These are phyloP conservation scores for Noctua pronuba DNA, from an alignment of 2,888 invertebrate species.

Conservation along the genomic window DNA sequence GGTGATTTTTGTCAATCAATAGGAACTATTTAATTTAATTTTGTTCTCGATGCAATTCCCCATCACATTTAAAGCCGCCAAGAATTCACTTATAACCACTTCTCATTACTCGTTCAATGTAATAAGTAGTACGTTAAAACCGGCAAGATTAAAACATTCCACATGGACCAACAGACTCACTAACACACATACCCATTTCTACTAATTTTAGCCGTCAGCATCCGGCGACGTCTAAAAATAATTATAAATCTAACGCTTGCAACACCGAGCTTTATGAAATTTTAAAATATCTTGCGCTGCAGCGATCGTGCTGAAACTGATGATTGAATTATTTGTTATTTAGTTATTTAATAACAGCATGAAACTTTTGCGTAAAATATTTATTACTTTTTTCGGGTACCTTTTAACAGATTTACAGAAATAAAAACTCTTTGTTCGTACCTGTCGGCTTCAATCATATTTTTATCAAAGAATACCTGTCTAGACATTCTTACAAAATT, in stretches of 20 bases:
- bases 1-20: neutral
- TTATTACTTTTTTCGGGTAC: neutral
- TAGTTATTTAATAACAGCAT: slow-evolving; percentile 8
- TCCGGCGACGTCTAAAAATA: slow-evolving; percentile 70
- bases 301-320: slow-evolving; percentile 15
- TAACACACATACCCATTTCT: slow-evolving; percentile 65
- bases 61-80: neutral
- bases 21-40: neutral
- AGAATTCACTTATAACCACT: neutral
- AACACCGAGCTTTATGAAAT: slow-evolving; percentile 59
- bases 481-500: too few relatives aligned
- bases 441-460: neutral
- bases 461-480: neutral
- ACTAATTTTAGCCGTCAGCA: slow-evolving; percentile 63
- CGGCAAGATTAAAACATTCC: slow-evolving; percentile 45
- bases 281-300: slow-evolving; percentile 51
- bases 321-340: slow-evolving; percentile 28
- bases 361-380: neutral
- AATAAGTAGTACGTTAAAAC: slow-evolving; percentile 21
- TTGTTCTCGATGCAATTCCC: neutral
- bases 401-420: neutral
- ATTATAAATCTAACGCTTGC: slow-evolving; percentile 63
- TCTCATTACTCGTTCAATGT: neutral
- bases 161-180: slow-evolving; percentile 58
- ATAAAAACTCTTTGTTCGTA: neutral